Conservation (phyloP, 2,797 vertebrate species). For the Rhinogobio ventralis region DNA sequence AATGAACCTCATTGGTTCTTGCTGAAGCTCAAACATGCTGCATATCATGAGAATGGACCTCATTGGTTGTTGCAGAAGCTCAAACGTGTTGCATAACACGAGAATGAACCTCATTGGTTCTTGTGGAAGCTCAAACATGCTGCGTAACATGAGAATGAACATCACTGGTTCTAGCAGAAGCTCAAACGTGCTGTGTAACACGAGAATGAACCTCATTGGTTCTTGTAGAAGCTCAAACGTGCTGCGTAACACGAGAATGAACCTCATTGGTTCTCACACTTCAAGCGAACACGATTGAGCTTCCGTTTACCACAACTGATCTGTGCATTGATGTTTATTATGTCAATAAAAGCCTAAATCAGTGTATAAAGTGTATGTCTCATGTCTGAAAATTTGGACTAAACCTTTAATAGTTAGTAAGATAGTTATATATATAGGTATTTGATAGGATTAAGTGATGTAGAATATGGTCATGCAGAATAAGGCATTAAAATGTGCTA, state of each 20-base stretch:
- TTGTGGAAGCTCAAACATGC: background rate
- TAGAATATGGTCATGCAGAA: background rate
- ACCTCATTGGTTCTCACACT: background rate
- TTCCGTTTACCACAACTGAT: background rate
- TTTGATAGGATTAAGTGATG: background rate
- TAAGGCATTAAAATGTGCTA: background rate
- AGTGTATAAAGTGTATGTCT: no score
- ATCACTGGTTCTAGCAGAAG: background rate
- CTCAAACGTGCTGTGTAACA: background rate
- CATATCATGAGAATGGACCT: no score
- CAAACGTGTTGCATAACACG: no score
- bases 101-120: background rate
- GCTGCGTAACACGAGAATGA: background rate
- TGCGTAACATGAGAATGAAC: background rate
- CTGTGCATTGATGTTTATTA: background rate
- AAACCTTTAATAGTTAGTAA: background rate
- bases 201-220: background rate
- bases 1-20: no score
- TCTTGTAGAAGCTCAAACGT: background rate
- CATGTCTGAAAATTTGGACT: background rate
- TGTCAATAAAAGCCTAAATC: background rate
- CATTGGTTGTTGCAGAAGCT: no score
- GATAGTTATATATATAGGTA: no score
- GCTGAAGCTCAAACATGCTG: no score
- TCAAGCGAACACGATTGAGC: background rate